Percentiles rank a stretch among this genome's conserved stretches.
These are phyloP conservation scores for Entomobrya multifasciata DNA, from an alignment of 2,888 invertebrate genomes.

Conservation along the genomic window DNA sequence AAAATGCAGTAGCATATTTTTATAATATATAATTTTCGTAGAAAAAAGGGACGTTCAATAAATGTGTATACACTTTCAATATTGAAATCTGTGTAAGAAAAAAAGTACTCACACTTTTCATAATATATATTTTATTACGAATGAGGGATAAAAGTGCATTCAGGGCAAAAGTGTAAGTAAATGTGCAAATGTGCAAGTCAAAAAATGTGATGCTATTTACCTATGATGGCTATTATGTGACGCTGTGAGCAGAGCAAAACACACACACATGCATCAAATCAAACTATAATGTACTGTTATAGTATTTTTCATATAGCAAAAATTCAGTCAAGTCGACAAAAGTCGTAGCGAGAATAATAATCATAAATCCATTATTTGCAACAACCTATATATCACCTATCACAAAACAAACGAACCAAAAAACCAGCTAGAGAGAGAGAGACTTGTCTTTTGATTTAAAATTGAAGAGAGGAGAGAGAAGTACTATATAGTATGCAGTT, in stretches of 20 bases:
- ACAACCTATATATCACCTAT: slow-evolving; percentile 50
- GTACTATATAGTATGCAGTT: slow-evolving; percentile 20
- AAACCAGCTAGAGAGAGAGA: neutral
- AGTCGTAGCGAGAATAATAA: slow-evolving; percentile 53
- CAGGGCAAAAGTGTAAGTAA: slow-evolving; percentile 5
- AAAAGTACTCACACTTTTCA: slow-evolving; percentile 47
- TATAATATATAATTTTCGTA: neutral
- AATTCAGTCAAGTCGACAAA: slow-evolving; percentile 35
- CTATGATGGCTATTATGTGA: slow-evolving; percentile 36
- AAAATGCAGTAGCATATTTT: slow-evolving; percentile 8
- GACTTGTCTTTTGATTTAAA: neutral
- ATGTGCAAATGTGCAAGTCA: neutral
- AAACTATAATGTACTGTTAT: no score
- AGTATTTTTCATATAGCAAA: no score
- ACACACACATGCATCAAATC: slow-evolving; percentile 9
- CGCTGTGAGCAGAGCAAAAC: slow-evolving; percentile 29
- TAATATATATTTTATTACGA: neutral
- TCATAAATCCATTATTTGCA: slow-evolving; percentile 61
- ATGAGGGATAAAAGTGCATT: slow-evolving; percentile 34
- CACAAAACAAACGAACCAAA: slow-evolving; percentile 34
- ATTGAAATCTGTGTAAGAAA: slow-evolving; percentile 8
- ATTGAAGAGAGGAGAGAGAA: neutral
- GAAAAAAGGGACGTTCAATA: slow-evolving; percentile 24
- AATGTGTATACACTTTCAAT: neutral
- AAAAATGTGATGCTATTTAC: slow-evolving; percentile 12